phyloP scores from a whole-genome alignment of 2,888 invertebrate species.

The Aquatica leii region DNA sequence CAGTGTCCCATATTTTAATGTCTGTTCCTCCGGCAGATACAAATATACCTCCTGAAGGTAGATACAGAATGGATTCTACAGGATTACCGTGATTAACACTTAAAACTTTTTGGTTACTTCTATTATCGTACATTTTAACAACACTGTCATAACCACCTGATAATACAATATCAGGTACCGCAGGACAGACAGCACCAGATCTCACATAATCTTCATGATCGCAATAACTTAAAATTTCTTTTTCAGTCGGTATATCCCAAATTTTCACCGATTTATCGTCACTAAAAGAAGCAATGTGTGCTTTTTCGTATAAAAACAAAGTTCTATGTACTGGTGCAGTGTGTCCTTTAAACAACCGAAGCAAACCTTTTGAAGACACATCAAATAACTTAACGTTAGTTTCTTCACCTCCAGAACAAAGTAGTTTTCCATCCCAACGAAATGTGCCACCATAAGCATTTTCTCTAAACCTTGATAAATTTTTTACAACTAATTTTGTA shows the following conservation, averaged over 20 bases:
- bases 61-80: slow-evolving; percentile 86
- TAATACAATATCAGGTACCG: slow-evolving; percentile 77
- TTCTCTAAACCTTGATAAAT: slow-evolving; percentile 82
- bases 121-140: slow-evolving; percentile 87
- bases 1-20: slow-evolving; percentile 92
- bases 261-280: slow-evolving; percentile 87
- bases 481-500: slow-evolving; percentile 82
- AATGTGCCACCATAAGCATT: slow-evolving; percentile 87
- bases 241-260: slow-evolving; percentile 93
- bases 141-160: slow-evolving; percentile 91
- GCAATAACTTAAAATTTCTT: slow-evolving; percentile 69
- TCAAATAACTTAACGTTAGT: slow-evolving; percentile 88
- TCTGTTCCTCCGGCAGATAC: slow-evolving; percentile 91
- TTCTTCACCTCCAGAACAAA: slow-evolving; percentile 92
- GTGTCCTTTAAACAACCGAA: slow-evolving; percentile 88
- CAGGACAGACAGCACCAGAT: slow-evolving; percentile 81
- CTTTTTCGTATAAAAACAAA: slow-evolving; percentile 80
- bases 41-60: slow-evolving; percentile 90
- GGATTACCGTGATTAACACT: slow-evolving; percentile 88
- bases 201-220: slow-evolving; percentile 85
- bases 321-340: slow-evolving; percentile 81
- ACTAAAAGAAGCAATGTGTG: slow-evolving; percentile 85
- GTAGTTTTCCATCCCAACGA: slow-evolving; percentile 80
- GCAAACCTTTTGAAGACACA: slow-evolving; percentile 79
- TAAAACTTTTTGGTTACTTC: slow-evolving; percentile 74